A percentile compares a stretch with the other conserved stretches of the same genome.
These are phyloP conservation scores for Anolis carolinensis DNA, from an alignment of 2,113 vertebrate genomes.

Conservation along the genomic window DNA sequence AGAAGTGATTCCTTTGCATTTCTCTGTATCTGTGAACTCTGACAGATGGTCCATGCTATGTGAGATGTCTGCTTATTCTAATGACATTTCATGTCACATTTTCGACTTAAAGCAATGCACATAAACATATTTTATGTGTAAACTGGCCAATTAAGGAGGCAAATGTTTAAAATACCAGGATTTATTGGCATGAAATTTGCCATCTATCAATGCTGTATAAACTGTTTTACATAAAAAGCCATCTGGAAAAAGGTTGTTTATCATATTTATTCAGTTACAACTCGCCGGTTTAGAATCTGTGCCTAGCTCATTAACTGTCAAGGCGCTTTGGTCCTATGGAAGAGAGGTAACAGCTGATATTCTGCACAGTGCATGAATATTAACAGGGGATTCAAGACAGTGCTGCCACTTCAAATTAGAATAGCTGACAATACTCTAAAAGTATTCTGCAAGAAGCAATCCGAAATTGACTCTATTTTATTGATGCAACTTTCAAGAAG, in stretches of 20 bases:
- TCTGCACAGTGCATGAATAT: slow-evolving; percentile 43
- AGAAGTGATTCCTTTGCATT: slow-evolving; percentile 21
- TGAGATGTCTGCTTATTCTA: slow-evolving; percentile 3
- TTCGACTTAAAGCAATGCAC: slow-evolving; percentile 58
- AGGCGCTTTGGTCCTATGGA: slow-evolving; percentile 48
- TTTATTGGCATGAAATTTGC: slow-evolving; percentile 76
- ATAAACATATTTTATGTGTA: slow-evolving; percentile 78
- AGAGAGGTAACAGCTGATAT: slow-evolving; percentile 55
- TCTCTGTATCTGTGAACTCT: background rate
- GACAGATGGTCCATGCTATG: slow-evolving; percentile 36
- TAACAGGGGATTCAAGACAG: slow-evolving; percentile 49
- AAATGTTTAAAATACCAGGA: slow-evolving; percentile 80
- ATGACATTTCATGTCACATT: slow-evolving; percentile 53
- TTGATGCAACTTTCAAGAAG: background rate
- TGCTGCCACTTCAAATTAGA: slow-evolving; percentile 40
- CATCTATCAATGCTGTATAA: slow-evolving; percentile 72
- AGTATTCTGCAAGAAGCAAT: accelerated
- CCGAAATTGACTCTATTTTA: background rate
- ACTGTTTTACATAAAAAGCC: slow-evolving; percentile 73
- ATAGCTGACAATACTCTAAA: slow-evolving; percentile 33
- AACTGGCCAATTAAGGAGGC: slow-evolving; percentile 79
- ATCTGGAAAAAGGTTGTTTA: slow-evolving; percentile 81
- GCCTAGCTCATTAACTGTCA: slow-evolving; percentile 70
- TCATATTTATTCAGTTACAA: slow-evolving; percentile 78
- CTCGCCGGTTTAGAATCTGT: slow-evolving; percentile 69